Evolutionary conservation across 2,888 invertebrate genomes (phyloP).

Genomic region (Drepanosiphum platanoidis): DNA sequence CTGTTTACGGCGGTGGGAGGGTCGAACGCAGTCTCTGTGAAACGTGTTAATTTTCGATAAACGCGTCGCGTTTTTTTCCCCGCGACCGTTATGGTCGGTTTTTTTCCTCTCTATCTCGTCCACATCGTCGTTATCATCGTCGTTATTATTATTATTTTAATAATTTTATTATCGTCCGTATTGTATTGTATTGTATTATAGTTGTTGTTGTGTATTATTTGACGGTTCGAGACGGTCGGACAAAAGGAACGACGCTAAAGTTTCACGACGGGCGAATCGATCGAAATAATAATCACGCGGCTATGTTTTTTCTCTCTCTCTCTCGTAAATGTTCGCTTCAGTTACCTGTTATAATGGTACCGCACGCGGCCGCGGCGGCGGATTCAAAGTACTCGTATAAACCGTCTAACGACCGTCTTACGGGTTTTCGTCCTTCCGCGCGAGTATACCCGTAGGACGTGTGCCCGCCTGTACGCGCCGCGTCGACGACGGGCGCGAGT

Average conservation of each 20-base stretch:
- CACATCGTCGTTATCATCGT: too few relatives aligned
- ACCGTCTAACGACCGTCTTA: conserved; percentile 16
- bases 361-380: neutral
- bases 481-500: neutral
- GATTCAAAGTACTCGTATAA: neutral
- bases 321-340: conserved; percentile 24
- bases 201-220: neutral
- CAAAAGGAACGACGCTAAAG: neutral
- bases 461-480: neutral
- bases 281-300: conserved; percentile 18
- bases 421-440: neutral
- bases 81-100: neutral
- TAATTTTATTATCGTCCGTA: neutral
- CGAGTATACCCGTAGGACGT: neutral
- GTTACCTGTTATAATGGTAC: conserved; percentile 38
- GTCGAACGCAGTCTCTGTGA: neutral
- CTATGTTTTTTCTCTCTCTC: neutral
- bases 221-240: too few relatives aligned
- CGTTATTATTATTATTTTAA: too few relatives aligned
- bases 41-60: neutral
- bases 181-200: too few relatives aligned
- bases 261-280: conserved; percentile 20
- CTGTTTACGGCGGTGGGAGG: neutral
- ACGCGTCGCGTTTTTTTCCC: neutral
- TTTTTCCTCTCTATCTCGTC: too few relatives aligned